These are phyloP conservation scores for Psettodes erumei DNA, from an alignment of 2,113 vertebrate species.

Conservation along the genomic window DNA sequence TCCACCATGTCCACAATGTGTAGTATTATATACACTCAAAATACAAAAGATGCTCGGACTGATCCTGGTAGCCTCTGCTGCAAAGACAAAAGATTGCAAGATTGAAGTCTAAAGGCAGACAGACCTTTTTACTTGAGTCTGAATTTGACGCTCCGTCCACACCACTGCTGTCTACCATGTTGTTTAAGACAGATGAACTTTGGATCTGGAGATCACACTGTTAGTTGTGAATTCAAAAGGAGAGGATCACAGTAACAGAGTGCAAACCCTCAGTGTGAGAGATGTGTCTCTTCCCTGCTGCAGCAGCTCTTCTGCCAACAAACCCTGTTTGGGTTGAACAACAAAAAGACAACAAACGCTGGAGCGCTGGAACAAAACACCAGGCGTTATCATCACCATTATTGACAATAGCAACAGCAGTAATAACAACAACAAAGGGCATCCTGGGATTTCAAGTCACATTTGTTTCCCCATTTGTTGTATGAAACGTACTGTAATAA, in stretches of 20 bases:
- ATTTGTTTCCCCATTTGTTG: constrained; percentile 72
- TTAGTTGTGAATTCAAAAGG: constrained; percentile 49
- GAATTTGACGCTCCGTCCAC: constrained; percentile 29
- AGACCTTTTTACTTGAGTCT: constrained; percentile 43
- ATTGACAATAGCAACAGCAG: constrained; percentile 71
- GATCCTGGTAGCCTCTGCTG: constrained; percentile 47
- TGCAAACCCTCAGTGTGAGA: constrained; percentile 34
- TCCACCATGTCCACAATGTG: constrained; percentile 19
- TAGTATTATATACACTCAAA: constrained; percentile 66
- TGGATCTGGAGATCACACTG: constrained; percentile 52
- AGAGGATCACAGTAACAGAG: constrained; percentile 55
- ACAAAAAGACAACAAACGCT: constrained; percentile 59
- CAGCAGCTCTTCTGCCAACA: constrained; percentile 56
- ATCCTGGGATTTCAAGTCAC: constrained; percentile 75
- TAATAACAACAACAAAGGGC: constrained; percentile 74
- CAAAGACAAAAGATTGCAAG: constrained; percentile 60
- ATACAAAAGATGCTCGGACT: constrained; percentile 46
- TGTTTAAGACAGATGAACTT: constrained; percentile 50
- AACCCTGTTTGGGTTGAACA: constrained; percentile 60
- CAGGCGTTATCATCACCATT: constrained; percentile 69
- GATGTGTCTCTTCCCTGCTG: constrained; percentile 46
- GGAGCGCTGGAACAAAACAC: constrained; percentile 62
- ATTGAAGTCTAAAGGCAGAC: constrained; percentile 45
- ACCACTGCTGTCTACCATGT: constrained; percentile 40
- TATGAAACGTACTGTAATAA: constrained; percentile 71